Conservation (phyloP, 2,888 invertebrate genomes). For the Agapostemon virescens region DNA sequence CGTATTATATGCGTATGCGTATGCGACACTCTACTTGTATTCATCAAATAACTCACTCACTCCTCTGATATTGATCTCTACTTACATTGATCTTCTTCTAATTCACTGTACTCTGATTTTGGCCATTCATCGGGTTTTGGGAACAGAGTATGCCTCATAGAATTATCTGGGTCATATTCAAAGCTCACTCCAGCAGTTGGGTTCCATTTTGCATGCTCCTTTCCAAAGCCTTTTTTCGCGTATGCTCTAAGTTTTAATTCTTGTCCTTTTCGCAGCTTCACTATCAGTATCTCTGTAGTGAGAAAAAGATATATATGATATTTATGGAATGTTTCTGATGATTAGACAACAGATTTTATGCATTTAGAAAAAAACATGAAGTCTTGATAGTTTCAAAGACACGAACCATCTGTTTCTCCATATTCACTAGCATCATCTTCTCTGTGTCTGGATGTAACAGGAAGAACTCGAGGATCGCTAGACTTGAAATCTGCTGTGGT, state of each 20-base stretch:
- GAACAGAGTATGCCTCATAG: conserved; percentile 95
- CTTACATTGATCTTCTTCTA: conserved; percentile 93
- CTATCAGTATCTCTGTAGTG: conserved; percentile 84
- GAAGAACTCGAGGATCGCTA: conserved; percentile 94
- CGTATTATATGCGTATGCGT: no score
- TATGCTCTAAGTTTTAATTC: conserved; percentile 96
- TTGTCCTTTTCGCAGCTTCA: conserved; percentile 90
- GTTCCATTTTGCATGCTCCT: conserved; percentile 99
- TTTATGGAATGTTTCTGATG: background rate
- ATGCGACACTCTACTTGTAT: no score
- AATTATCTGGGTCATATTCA: conserved; percentile 99
- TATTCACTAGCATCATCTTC: conserved; percentile 97
- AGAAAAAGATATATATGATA: no score
- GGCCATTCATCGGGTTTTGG: conserved; percentile 99
- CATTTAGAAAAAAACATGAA: no score
- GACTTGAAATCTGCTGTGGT: conserved; percentile 98
- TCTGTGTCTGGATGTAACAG: conserved; percentile 94
- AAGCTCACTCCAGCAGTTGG: conserved; percentile 99
- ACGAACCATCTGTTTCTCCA: conserved; percentile 94
- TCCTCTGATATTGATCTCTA: conserved; percentile 33
- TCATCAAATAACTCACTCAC: background rate
- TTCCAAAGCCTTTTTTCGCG: conserved; percentile 98
- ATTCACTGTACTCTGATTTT: conserved; percentile 96
- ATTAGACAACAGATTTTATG: no score
- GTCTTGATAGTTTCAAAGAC: conserved; percentile 12